Evolutionary conservation across 2,888 invertebrate species (phyloP).

Genomic region (Phyllotreta cruciferae): DNA sequence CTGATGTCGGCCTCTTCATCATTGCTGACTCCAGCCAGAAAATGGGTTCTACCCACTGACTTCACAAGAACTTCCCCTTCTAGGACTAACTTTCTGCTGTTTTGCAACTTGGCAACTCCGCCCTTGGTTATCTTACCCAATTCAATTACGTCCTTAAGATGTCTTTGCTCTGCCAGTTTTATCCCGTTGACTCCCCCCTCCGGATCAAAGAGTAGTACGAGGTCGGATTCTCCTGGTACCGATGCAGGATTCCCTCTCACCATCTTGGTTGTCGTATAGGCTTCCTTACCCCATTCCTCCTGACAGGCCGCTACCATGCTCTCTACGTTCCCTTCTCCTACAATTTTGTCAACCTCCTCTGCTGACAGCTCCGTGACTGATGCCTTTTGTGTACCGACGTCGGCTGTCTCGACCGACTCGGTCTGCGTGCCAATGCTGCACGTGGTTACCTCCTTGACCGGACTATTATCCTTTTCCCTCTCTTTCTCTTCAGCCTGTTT

Average conservation of each 20-base stretch:
- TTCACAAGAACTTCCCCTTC: background rate
- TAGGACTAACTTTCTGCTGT: background rate
- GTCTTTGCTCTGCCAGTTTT: background rate
- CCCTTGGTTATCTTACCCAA: background rate
- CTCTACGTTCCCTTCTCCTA: background rate
- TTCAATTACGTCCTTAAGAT: background rate
- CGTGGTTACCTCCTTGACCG: too few species aligned
- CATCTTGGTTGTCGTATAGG: background rate
- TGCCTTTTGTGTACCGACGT: too few species aligned
- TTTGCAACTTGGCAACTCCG: background rate
- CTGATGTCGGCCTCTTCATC: background rate
- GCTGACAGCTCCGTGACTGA: background rate
- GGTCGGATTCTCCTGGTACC: background rate
- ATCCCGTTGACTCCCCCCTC: background rate
- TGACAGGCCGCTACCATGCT: background rate
- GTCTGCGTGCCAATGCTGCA: too few species aligned
- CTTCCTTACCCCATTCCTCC: constrained; percentile 4
- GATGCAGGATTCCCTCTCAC: background rate
- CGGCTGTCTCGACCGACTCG: too few species aligned
- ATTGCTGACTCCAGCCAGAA: background rate
- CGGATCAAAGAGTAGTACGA: background rate
- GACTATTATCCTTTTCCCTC: background rate
- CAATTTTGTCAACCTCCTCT: background rate
- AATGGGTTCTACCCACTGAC: background rate
- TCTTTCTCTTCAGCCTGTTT: background rate